These are phyloP conservation scores for Coendou prehensilis DNA, from an alignment of 2,797 vertebrate species.

Conservation along the genomic window DNA sequence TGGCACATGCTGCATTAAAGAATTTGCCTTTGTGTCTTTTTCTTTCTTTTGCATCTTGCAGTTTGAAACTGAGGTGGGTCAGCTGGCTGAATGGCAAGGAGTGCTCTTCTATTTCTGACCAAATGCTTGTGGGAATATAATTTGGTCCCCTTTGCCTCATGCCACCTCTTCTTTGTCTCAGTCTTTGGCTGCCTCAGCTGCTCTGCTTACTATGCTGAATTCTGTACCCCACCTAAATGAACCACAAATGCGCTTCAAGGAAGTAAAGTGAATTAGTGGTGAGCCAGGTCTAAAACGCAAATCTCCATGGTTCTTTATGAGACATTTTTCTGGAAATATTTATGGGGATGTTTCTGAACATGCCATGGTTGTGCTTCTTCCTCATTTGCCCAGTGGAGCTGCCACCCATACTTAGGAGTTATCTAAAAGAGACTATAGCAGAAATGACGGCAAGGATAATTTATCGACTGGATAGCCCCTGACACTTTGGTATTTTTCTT, in stretches of 20 bases:
- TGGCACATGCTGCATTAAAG: slow-evolving; percentile 61
- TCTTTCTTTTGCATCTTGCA: slow-evolving; percentile 50
- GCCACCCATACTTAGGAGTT: background rate
- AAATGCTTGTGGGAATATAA: background rate
- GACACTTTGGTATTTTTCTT: slow-evolving; percentile 4
- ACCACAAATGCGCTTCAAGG: background rate
- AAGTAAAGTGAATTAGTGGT: slow-evolving; percentile 16
- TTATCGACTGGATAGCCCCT: background rate
- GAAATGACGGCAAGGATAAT: slow-evolving; percentile 25
- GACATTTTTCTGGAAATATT: slow-evolving; percentile 2
- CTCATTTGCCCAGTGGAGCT: slow-evolving; percentile 14
- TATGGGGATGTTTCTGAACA: background rate
- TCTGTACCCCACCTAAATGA: background rate
- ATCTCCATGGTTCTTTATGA: background rate
- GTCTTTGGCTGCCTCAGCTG: background rate
- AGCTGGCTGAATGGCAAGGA: slow-evolving; percentile 29
- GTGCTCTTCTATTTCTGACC: slow-evolving; percentile 27
- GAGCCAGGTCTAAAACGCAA: background rate
- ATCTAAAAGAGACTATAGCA: slow-evolving; percentile 17
- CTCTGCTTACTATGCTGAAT: background rate
- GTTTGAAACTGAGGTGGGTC: slow-evolving; percentile 61
- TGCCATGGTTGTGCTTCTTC: background rate
- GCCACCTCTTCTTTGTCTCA: slow-evolving; percentile 20
- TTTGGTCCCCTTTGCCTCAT: background rate
- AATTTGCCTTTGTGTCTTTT: slow-evolving; percentile 47